Conservation (phyloP, 1,140 invertebrate genomes). For the Apis laboriosa region DNA sequence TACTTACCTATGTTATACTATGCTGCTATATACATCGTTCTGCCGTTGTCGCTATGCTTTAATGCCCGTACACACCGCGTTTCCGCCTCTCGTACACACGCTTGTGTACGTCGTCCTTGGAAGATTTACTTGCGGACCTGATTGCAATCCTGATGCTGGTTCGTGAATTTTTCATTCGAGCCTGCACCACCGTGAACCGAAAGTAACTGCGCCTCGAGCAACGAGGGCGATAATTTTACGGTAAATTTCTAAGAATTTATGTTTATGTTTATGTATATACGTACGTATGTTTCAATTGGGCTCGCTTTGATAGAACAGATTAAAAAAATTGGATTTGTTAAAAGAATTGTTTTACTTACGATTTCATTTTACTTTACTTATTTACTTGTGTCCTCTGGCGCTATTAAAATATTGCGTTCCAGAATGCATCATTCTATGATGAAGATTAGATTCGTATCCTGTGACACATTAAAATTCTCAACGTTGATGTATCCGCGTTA, state of each 20-base stretch:
- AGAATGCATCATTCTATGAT: not conserved
- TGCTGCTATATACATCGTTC: conserved; percentile 62
- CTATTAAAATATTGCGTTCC: not conserved
- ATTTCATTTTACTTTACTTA: not conserved
- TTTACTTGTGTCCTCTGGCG: too few relatives aligned
- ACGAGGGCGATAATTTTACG: not conserved
- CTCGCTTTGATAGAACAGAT: too few relatives aligned
- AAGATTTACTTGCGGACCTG: conserved; percentile 38
- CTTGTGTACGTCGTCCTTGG: conserved; percentile 34
- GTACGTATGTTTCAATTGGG: too few relatives aligned
- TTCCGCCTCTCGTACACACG: not conserved
- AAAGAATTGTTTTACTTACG: not conserved
- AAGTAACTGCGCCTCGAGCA: not conserved
- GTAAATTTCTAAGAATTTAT: not conserved
- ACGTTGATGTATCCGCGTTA: conserved; percentile 9
- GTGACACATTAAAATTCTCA: not conserved
- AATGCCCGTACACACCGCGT: conserved; percentile 67
- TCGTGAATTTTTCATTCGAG: conserved; percentile 31
- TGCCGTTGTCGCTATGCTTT: conserved; percentile 55
- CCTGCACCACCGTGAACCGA: not conserved
- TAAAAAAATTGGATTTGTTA: not conserved
- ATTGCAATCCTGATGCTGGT: conserved; percentile 10
- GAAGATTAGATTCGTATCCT: not conserved
- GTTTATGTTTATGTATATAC: too few relatives aligned
- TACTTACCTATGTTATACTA: conserved; percentile 79